Evolutionary conservation across 2,888 invertebrate species (phyloP), one percentile per base, ranked within the genome.

Genomic region (Macrosiphum euphorbiae): DNA sequence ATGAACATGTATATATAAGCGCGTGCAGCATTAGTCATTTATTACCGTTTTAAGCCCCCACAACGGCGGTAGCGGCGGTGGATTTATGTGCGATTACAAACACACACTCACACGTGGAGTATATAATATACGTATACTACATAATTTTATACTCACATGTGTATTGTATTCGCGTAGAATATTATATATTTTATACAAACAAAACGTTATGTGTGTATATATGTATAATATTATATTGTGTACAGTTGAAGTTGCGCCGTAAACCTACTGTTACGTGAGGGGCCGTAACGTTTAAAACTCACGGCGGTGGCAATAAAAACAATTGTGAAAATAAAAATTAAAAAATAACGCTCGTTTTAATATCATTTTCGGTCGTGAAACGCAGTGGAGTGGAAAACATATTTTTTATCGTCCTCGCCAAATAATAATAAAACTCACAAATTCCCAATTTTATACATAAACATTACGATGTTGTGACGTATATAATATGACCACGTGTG

Each of bases 1-100:
- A 67, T 35, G 78, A 41, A 47, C 44, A 41, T 4, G 35, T 26
- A 55, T 35, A 88, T n/a, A 52, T 41, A 52, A 13, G 0, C 28
- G 61, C 44, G 61, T 88, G 88, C 55, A 7, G 88, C 55, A 88
- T 55, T 84, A 55, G 88, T 52, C n/a, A 89, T 92, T 92, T 92
- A 92, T 92, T 92, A 92, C 61, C 91, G 41, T 52, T 88, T 92
- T 67, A 52, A 88, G 78, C 35, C 41, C 52, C 47, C 87, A 50
- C 87, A 26, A 16, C 78, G 78, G 35, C 16, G 90, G 50, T 41
- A 10, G 5, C 26, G 78, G 67, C 13, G 35, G 35, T 47, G 90
- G 52, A 52, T 90, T 90, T 86, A 91, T 41, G 47, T 91, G 85
- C 24, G 85, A 91, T 91, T 58, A 55, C 85, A n/a, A 13, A 84